Base-by-base conservation (phyloP, 1,140 invertebrate genomes). In the Drosophila orosa region DNA sequence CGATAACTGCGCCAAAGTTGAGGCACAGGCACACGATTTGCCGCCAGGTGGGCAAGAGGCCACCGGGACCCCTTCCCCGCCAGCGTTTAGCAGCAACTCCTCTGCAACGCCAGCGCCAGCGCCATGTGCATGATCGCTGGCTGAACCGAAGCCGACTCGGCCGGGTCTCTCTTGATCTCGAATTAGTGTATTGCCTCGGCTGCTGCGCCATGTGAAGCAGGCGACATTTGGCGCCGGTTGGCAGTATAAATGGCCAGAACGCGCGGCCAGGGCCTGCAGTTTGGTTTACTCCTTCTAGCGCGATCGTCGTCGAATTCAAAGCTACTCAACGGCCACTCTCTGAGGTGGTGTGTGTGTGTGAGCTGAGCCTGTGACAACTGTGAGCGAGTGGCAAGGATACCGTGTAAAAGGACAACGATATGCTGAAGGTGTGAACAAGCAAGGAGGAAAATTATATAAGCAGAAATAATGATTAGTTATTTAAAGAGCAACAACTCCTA, bases 181-280 rank as follows among this genome's bases (percentile, higher is more conserved):
- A 87, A 87, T 87, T 87, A 89, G 84, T 89, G 87, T 89, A 84
- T 80, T 87, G 84, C 82, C 61, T 15, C 37, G 58, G 65, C 79
- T 67, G 52, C 52, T 31, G 75, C 59, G 33, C 76, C 87, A 90
- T 90, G 87, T 90, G 87, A 90, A 90, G 83, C 87, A 69, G 87
- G 83, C 87, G 87, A 90, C 87, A 90, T 90, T 90, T 90, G 87
- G 58, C 65, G 80, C 73, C 59, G 82, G 42, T 45, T 68, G 76
- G 74, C 75, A 55, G 44, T 90, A 90, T 90, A 90, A 90, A 90
- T 89, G 80, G 84, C 63, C 80, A 87, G 87, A 90, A 90, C 71
- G 52, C 17, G 57, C 42, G 25, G 60, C 48, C 50, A 73, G 52
- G 19, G 58, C 79, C 74, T 84, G 80, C 87, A 90, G 87, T 90